A percentile compares a stretch with the other conserved stretches of the same genome.
phyloP scores from a whole-genome alignment of 1,140 invertebrate genomes.

The Schmidtea mediterranea region DNA sequence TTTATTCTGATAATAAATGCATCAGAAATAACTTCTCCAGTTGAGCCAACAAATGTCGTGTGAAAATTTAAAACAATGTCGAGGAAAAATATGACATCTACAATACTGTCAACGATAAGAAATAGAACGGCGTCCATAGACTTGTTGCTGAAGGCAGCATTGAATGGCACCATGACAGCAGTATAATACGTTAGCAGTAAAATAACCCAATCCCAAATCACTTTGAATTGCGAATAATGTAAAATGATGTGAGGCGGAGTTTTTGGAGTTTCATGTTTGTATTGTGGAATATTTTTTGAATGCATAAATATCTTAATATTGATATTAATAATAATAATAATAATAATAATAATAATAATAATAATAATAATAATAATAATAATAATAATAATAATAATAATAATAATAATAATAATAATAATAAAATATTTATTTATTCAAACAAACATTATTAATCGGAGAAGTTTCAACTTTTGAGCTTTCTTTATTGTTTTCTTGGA shows the following conservation, averaged over 20 bases:
- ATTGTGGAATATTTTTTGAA: neutral
- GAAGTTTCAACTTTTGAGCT: too few species aligned
- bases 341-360: too few species aligned
- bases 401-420: too few species aligned
- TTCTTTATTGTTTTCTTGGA: too few species aligned
- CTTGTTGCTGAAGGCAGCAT: slow-evolving; percentile 5
- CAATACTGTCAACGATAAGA: slow-evolving; percentile 76
- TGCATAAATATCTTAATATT: too few species aligned
- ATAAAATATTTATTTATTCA: too few species aligned
- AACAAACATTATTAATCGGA: too few species aligned
- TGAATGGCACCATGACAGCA: slow-evolving; percentile 8
- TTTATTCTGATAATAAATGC: slow-evolving; percentile 46
- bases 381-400: too few species aligned
- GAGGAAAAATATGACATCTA: slow-evolving; percentile 99
- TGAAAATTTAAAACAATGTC: slow-evolving; percentile 99
- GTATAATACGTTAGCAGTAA: slow-evolving; percentile 8
- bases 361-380: too few species aligned
- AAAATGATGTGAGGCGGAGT: slow-evolving; percentile 40
- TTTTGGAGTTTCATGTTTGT: slow-evolving; percentile 4
- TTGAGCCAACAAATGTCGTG: slow-evolving; percentile 92
- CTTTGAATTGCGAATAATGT: slow-evolving; percentile 30
- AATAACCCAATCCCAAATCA: slow-evolving; percentile 9
- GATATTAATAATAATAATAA: too few species aligned
- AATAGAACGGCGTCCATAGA: slow-evolving; percentile 17
- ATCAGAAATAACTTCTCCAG: slow-evolving; percentile 42